Evolutionary conservation across 2,797 vertebrate genomes (phyloP).

Genomic region (Amblyraja radiata): DNA sequence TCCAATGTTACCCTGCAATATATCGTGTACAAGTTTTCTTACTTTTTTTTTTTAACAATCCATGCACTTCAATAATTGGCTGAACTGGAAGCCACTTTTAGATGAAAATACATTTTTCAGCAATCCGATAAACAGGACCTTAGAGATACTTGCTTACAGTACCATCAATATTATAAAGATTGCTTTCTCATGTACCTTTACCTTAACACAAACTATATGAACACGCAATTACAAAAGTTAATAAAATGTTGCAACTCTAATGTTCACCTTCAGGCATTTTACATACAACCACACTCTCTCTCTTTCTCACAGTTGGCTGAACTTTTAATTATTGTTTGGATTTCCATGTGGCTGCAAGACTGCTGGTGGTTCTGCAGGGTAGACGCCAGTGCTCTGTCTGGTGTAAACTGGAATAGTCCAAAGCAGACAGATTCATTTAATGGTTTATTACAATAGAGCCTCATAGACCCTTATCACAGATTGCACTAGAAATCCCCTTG

Average conservation of each 20-base stretch:
- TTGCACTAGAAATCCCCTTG: background rate
- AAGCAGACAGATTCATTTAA: background rate
- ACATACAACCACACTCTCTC: background rate
- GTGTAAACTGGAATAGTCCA: background rate
- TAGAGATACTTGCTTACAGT: background rate
- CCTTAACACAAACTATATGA: background rate
- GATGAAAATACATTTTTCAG: slow-evolving; percentile 5
- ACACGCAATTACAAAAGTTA: background rate
- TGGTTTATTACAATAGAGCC: background rate
- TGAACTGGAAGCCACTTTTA: background rate
- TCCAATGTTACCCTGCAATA: background rate
- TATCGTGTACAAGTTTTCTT: background rate
- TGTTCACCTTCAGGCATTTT: slow-evolving; percentile 17
- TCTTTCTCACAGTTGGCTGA: background rate
- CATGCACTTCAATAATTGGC: background rate
- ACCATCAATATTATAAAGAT: background rate
- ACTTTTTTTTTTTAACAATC: background rate
- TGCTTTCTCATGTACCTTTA: background rate
- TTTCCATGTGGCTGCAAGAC: background rate
- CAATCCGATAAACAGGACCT: background rate
- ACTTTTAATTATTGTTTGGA: background rate
- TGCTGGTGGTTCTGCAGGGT: background rate
- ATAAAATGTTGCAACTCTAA: background rate
- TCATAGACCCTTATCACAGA: background rate
- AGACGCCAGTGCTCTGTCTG: background rate